Base-by-base conservation (phyloP, 2,888 invertebrate genomes). In the Microchrysa polita region DNA sequence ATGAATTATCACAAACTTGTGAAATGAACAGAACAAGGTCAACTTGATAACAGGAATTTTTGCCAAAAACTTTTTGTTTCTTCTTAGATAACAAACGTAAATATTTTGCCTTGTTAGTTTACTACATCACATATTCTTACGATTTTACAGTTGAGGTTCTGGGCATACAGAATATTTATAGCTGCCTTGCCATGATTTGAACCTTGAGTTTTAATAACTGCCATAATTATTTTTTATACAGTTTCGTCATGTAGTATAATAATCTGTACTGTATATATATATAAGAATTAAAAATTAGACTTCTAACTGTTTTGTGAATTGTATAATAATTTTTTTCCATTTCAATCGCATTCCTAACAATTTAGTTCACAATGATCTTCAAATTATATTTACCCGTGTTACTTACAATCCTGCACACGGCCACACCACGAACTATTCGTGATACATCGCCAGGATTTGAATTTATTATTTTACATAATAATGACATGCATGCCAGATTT, bases 401-500 rank as follows among this genome's bases (percentile, higher is more conserved):
- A 48, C 48, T 48, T 48, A 10, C 48, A 9, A 44, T 20, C 2
- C 34, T 65, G n/a, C 65, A 23, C 14, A 20, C 44, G 7, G 65
- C 22, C 22, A 14, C 42, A 22, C 34, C 23, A 20, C 18, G 65
- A 22, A 48, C 12, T 12, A 34, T 65, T 22, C 65, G 22, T 12
- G 65, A 65, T 67, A 20, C 14, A 23, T 34, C 16, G 42, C 84
- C 81, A 75, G 83, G 84, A 77, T 88, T 90, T 77, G 89, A 91
- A 77, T 85, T 96, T 57, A 88, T 92, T 0, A 90, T 96, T 72
- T 84, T 96, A 0, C 96, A 97, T 84, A 95, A 94, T 79, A 97
- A 96, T 83, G 96, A 97, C 81, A 93, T 96, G 89, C 96, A 97
- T 82, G 91, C 93, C 0, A 88, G 92, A 76, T 94, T 93, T 80